Conservation (phyloP, 2,797 vertebrate genomes). For the Lateolabrax maculatus region DNA sequence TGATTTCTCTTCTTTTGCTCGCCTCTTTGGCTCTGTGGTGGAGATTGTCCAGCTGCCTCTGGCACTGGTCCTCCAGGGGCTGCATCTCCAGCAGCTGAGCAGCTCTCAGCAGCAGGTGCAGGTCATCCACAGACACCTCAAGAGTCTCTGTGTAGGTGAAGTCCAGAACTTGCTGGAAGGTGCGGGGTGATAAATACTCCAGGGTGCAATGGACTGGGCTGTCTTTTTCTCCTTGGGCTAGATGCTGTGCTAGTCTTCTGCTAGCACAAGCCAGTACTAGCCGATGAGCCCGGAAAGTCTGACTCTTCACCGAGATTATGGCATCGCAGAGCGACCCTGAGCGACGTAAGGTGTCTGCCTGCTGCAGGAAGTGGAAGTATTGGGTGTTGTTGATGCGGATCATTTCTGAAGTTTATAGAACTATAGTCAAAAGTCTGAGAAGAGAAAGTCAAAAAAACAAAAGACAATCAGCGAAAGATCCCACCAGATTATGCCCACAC, state of each 20-base stretch:
- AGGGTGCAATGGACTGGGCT: constrained; percentile 74
- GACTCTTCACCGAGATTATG: constrained; percentile 82
- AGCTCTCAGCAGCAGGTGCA: constrained; percentile 82
- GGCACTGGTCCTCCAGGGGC: constrained; percentile 85
- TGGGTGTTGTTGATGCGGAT: constrained; percentile 86
- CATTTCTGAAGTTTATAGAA: constrained; percentile 71
- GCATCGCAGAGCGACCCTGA: constrained; percentile 86
- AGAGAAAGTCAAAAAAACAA: constrained; percentile 40
- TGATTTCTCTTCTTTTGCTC: neutral
- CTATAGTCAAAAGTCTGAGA: constrained; percentile 40
- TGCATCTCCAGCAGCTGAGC: constrained; percentile 85
- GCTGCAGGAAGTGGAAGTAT: constrained; percentile 83
- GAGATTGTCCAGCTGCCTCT: constrained; percentile 68
- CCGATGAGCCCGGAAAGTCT: constrained; percentile 87
- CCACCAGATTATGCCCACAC: constrained; percentile 27
- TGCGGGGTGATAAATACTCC: constrained; percentile 83
- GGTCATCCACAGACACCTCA: constrained; percentile 84
- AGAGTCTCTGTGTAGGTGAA: constrained; percentile 86
- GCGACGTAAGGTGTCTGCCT: constrained; percentile 83
- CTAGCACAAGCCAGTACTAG: constrained; percentile 88
- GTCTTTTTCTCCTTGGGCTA: constrained; percentile 61
- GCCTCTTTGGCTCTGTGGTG: constrained; percentile 11
- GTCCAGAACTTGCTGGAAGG: constrained; percentile 88
- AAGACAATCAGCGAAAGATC: constrained; percentile 17
- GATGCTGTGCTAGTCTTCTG: constrained; percentile 79